Base-by-base conservation (phyloP, 1,140 invertebrate species). In the Microplitis demolitor region DNA sequence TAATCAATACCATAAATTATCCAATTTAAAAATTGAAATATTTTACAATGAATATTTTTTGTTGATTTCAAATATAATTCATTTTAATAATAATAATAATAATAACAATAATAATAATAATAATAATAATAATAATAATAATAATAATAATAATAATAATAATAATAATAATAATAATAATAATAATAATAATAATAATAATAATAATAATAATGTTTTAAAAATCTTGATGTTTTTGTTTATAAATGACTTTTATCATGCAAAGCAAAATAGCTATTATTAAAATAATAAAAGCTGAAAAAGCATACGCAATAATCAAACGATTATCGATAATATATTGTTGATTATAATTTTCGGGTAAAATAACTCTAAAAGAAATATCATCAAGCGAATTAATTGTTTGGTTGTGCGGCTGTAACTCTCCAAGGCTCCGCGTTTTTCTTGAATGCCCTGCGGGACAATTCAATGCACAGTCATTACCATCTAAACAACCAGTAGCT, bases 401-500 rank as follows among this genome's bases (percentile, higher is more conserved):
- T 6, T 74, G 60, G 69, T 80, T 82, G 14, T 69, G 33, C 62
- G 61, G 14, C 8, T 58, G 16, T 0, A 24, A 54, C 50, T n/a
- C 8, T 66, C 34, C 24, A 8, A 75, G 33, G 62, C 81, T 81
- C 70, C 77, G 76, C 3, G 72, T 68, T 69, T 78, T 79, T 66
- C 82, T 76, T 4, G 74, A 64, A 54, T 81, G 77, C 37, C 76
- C 76, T 0, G 73, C 70, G 4, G 80, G 80, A 74, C 83, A 85
- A 76, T 84, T 81, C 13, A 84, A 61, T 13, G 71, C 50, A 64
- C 92, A 93, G 78, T 93, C 92, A 4, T 81, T 78, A 0, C 87
- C 82, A 37, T 91, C 89, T 9, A 92, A 73, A 68, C 92, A 93
- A 3, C 89, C 92, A 0, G 88, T 86, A 4, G 91, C 85, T 72